Conservation (phyloP, 23 tunicate genomes). For the Diplosoma virens region DNA sequence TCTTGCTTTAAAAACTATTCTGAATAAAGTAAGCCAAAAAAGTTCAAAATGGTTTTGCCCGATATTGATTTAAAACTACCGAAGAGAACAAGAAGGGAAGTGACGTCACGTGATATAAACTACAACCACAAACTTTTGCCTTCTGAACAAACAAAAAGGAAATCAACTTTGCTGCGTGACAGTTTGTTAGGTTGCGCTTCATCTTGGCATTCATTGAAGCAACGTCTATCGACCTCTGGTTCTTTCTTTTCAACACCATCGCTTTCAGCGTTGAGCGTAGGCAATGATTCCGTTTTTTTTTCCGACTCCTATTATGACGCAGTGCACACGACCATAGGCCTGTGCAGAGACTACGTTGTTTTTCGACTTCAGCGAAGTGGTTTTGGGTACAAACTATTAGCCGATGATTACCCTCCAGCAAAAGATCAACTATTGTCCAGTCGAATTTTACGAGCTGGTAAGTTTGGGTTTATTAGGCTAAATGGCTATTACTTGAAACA, state of each 20-base stretch:
- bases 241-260: slow-evolving; percentile 17
- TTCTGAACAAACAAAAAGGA: too few relatives aligned
- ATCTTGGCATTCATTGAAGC: too few relatives aligned
- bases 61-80: too few relatives aligned
- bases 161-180: too few relatives aligned
- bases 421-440: slow-evolving; percentile 45
- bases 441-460: slow-evolving; percentile 52
- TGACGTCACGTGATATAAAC: too few relatives aligned
- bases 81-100: too few relatives aligned
- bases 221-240: not conserved
- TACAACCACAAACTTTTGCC: too few relatives aligned
- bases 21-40: too few relatives aligned
- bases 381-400: slow-evolving; percentile 30
- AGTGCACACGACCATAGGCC: slow-evolving; percentile 32
- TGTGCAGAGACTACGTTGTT: slow-evolving; percentile 72
- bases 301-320: slow-evolving; percentile 42
- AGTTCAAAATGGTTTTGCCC: too few relatives aligned
- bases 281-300: slow-evolving; percentile 56
- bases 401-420: slow-evolving; percentile 53
- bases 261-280: slow-evolving; percentile 1
- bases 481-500: too few relatives aligned
- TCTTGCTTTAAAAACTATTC: too few relatives aligned
- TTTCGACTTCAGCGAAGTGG: slow-evolving; percentile 67
- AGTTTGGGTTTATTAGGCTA: not conserved
- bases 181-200: too few relatives aligned